phyloP scores from a whole-genome alignment of 2,888 invertebrate species.

The Habroteleia sp. region DNA sequence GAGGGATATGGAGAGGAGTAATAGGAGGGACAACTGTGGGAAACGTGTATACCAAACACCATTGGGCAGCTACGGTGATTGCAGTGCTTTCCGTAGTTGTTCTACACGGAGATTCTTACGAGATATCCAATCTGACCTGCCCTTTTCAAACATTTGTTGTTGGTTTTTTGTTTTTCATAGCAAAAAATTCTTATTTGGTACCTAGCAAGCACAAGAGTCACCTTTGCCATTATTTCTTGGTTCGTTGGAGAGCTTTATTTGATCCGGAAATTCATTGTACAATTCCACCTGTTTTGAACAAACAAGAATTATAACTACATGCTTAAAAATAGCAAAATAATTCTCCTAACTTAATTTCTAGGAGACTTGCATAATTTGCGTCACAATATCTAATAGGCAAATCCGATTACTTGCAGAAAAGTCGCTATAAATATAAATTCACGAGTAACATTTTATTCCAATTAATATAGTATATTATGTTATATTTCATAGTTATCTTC shows the following conservation, averaged over 20 bases:
- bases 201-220: constrained; percentile 90
- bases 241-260: constrained; percentile 92
- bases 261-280: constrained; percentile 98
- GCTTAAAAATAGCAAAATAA: constrained; percentile 5
- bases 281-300: constrained; percentile 86
- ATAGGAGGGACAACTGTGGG: constrained; percentile 7
- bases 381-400: too few relatives aligned
- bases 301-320: neutral
- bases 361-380: too few relatives aligned
- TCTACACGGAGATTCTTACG: constrained; percentile 67
- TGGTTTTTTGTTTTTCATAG: constrained; percentile 48
- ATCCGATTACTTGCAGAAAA: too few relatives aligned
- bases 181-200: constrained; percentile 65
- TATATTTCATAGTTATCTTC: too few relatives aligned
- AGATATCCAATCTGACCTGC: constrained; percentile 67
- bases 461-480: too few relatives aligned
- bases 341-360: constrained; percentile 17
- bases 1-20: neutral
- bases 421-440: too few relatives aligned
- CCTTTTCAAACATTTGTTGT: constrained; percentile 53
- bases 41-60: constrained; percentile 41
- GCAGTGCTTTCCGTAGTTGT: constrained; percentile 59
- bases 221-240: constrained; percentile 87
- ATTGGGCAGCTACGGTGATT: constrained; percentile 59
- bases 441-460: too few relatives aligned